phyloP scores from a whole-genome alignment of 2,888 invertebrate genomes.

The Tipula confusa region DNA sequence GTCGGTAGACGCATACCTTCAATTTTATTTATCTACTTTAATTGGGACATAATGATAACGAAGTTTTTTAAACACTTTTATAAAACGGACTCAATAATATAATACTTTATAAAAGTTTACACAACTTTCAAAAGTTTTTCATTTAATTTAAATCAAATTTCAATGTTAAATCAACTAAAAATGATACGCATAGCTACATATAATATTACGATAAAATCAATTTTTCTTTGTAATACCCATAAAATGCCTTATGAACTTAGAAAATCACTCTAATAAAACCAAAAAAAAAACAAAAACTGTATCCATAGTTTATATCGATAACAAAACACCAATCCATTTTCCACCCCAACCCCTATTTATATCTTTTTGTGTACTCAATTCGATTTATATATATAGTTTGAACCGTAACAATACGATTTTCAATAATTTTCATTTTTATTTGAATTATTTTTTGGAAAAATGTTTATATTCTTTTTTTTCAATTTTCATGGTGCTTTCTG shows the following conservation, averaged over 20 bases:
- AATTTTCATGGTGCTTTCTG: neutral
- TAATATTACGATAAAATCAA: too few relatives aligned
- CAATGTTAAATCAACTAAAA: too few relatives aligned
- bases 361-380: neutral
- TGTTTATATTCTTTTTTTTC: neutral
- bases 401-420: neutral
- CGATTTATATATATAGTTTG: neutral
- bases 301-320: neutral
- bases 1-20: too few relatives aligned
- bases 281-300: neutral
- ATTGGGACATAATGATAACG: too few relatives aligned
- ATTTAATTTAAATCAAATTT: too few relatives aligned
- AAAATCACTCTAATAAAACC: neutral
- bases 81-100: too few relatives aligned
- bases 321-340: neutral
- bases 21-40: too few relatives aligned
- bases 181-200: too few relatives aligned
- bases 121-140: too few relatives aligned
- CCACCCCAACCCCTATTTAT: neutral
- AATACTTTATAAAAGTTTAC: too few relatives aligned
- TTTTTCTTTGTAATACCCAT: neutral
- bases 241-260: neutral
- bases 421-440: constrained; percentile 8
- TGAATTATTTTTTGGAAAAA: neutral
- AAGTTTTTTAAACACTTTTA: too few relatives aligned